Evolutionary conservation across 1,140 invertebrate species (phyloP).

Genomic region (Phocides pigmalion): DNA sequence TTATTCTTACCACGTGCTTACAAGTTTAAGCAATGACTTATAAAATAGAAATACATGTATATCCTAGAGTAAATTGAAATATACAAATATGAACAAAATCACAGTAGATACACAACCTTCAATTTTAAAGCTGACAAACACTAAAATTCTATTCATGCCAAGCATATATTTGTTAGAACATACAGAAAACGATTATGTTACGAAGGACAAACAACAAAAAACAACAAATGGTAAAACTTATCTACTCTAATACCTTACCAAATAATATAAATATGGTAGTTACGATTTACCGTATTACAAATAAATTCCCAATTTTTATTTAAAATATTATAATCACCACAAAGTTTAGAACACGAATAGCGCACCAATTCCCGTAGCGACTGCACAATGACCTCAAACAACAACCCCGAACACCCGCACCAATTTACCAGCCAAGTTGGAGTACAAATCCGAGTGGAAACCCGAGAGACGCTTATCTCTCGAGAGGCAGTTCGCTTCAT

Average conservation of each 20-base stretch:
- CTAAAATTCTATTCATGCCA: slow-evolving; percentile 21
- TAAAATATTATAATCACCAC: slow-evolving; percentile 1
- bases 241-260: neutral
- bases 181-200: slow-evolving; percentile 12
- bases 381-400: slow-evolving; percentile 41
- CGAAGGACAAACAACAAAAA: slow-evolving; percentile 8
- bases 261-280: too few species aligned
- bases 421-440: slow-evolving; percentile 56
- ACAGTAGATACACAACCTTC: slow-evolving; percentile 10
- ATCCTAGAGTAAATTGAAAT: too few species aligned
- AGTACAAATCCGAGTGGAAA: slow-evolving; percentile 40
- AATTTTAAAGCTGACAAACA: slow-evolving; percentile 7
- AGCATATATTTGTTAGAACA: slow-evolving; percentile 10
- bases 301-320: slow-evolving; percentile 1
- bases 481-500: slow-evolving; percentile 87
- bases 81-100: neutral
- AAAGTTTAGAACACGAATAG: slow-evolving; percentile 7
- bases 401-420: slow-evolving; percentile 43
- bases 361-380: slow-evolving; percentile 27
- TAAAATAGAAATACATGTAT: too few species aligned
- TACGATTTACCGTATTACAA: slow-evolving; percentile 4
- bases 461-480: slow-evolving; percentile 54
- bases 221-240: neutral
- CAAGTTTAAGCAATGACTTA: too few species aligned
- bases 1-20: too few species aligned